Percentiles rank a stretch among this genome's conserved stretches.
These are phyloP conservation scores for Myathropa florea DNA, from an alignment of 2,888 invertebrate genomes.

Conservation along the genomic window DNA sequence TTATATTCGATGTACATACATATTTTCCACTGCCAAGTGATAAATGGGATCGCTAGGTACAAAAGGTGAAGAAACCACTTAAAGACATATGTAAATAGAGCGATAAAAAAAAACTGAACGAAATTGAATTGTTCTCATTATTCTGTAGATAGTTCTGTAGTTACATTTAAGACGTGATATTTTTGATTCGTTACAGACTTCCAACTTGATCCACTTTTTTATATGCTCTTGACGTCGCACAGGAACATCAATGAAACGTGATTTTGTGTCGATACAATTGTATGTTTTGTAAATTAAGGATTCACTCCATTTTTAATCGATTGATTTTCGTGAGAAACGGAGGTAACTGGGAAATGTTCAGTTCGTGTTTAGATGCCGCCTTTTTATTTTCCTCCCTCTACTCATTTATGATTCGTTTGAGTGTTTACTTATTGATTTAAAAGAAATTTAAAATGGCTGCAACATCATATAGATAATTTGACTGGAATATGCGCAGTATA, in stretches of 20 bases:
- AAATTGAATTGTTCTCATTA: not conserved
- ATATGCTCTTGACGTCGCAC: not conserved
- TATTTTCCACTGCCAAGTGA: not conserved
- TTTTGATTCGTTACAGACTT: not conserved
- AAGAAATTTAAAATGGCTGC: not conserved
- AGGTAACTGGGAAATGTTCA: not conserved
- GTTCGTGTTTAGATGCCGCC: not conserved
- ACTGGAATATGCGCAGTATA: not conserved
- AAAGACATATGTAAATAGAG: not conserved
- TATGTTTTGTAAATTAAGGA: not conserved
- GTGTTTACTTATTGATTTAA: not conserved
- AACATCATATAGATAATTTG: not conserved
- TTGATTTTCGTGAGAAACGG: not conserved
- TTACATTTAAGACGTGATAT: not conserved
- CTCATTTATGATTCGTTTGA: not conserved
- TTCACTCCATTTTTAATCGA: not conserved
- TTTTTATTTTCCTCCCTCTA: not conserved
- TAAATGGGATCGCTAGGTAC: not conserved
- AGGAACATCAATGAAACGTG: not conserved
- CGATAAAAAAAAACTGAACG: not conserved
- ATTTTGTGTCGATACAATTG: not conserved
- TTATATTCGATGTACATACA: not conserved
- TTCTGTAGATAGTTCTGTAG: not conserved
- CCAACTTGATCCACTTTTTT: not conserved
- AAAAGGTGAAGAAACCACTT: not conserved